phyloP scores from a whole-genome alignment of 2,113 vertebrate genomes.

The Maylandia zebra region DNA sequence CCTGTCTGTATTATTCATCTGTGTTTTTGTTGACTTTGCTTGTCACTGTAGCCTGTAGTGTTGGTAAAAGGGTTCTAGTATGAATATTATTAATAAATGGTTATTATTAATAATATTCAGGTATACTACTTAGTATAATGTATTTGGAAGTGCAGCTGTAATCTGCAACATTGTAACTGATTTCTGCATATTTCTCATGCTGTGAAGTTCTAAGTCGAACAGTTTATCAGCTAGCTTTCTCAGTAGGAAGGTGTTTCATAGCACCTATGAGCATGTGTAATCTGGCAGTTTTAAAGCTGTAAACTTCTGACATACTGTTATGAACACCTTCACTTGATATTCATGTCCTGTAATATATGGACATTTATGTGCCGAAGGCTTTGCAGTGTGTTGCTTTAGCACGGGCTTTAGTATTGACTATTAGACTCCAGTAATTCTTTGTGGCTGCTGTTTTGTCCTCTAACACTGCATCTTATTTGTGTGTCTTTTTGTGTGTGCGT shows the following conservation, averaged over 20 bases:
- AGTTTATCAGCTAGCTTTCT: rapidly evolving
- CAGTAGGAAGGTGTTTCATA: background rate
- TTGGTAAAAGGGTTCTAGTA: background rate
- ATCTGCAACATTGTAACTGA: background rate
- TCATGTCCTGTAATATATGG: background rate
- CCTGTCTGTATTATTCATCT: background rate
- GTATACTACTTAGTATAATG: no score
- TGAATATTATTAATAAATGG: background rate
- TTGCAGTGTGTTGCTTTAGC: background rate
- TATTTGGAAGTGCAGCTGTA: rapidly evolving
- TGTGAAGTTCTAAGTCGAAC: background rate
- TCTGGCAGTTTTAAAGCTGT: background rate
- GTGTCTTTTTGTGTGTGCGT: background rate
- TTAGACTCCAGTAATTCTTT: background rate
- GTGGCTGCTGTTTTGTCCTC: conserved; percentile 12
- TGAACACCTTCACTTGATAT: background rate
- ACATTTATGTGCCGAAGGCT: background rate
- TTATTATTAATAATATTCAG: background rate
- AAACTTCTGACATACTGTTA: background rate
- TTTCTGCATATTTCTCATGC: background rate
- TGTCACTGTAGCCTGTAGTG: background rate
- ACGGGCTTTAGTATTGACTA: background rate
- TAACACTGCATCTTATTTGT: conserved; percentile 39
- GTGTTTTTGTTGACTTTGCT: background rate
- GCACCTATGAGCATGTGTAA: background rate